Evolutionary conservation across 2,888 invertebrate species (phyloP).

Genomic region (Pollenia amentaria): DNA sequence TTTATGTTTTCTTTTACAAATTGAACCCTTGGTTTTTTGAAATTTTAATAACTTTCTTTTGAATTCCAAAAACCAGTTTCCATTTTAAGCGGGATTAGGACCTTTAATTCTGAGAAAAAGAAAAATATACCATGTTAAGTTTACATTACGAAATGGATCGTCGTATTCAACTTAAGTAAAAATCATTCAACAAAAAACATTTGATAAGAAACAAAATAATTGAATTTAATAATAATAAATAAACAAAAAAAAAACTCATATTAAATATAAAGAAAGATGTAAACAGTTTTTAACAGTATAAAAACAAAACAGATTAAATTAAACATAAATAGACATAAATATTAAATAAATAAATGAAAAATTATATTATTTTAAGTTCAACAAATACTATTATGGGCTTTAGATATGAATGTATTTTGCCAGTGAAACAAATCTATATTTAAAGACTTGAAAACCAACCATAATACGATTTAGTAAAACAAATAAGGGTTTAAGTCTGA

Average conservation of each 20-base stretch:
- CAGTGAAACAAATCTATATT: constrained; percentile 36
- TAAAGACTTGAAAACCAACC: constrained; percentile 58
- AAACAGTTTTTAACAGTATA: constrained; percentile 69
- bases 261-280: constrained; percentile 64
- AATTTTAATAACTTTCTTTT: background rate
- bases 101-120: constrained; percentile 17
- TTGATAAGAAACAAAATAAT: constrained; percentile 69
- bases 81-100: constrained; percentile 4
- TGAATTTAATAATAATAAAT: constrained; percentile 67
- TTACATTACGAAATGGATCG: constrained; percentile 63
- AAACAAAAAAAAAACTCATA: constrained; percentile 52
- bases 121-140: constrained; percentile 46
- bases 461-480: constrained; percentile 56
- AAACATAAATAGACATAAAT: constrained; percentile 69
- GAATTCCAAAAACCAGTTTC: background rate
- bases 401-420: constrained; percentile 23
- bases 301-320: constrained; percentile 56
- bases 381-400: constrained; percentile 69
- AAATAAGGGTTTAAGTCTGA: constrained; percentile 54
- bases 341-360: constrained; percentile 68
- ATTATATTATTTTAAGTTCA: constrained; percentile 68
- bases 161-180: constrained; percentile 70
- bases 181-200: constrained; percentile 59
- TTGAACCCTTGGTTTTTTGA: background rate
- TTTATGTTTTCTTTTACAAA: background rate